These are phyloP conservation scores for Nomada ruficornis DNA, from an alignment of 2,888 invertebrate genomes.

Conservation along the genomic window DNA sequence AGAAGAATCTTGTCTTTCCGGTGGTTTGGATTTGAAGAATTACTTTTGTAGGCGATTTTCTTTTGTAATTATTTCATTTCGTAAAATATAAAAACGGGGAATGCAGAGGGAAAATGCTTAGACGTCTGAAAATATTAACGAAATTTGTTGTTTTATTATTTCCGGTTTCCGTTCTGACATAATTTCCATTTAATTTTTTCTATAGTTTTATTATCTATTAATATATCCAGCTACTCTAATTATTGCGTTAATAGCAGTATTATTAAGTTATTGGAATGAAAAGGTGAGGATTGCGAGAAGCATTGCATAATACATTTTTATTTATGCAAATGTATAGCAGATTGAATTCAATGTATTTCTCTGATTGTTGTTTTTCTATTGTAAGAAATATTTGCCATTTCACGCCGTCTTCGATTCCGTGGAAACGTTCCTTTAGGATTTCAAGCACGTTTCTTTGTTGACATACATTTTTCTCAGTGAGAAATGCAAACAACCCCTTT, in stretches of 20 bases:
- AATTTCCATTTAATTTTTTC: background rate
- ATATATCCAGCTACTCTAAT: no score
- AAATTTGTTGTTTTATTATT: background rate
- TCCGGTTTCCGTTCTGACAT: background rate
- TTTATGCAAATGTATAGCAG: background rate
- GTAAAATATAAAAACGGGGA: no score
- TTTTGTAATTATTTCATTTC: no score
- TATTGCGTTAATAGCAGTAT: no score
- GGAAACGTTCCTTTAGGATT: slow-evolving; percentile 27
- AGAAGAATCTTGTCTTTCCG: background rate
- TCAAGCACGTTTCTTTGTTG: slow-evolving; percentile 44
- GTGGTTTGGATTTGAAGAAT: no score
- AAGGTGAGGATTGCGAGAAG: background rate
- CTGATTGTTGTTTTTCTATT: background rate
- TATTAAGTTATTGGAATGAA: background rate
- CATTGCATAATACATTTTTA: background rate
- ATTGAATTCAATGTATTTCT: background rate
- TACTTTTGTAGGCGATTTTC: no score
- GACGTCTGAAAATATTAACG: no score
- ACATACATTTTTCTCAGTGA: slow-evolving; percentile 48
- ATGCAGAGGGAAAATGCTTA: no score
- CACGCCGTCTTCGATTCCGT: background rate
- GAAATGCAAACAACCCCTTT: slow-evolving; percentile 53
- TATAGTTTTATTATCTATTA: no score
- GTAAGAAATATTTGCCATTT: background rate